Base-by-base conservation (phyloP, 2,888 invertebrate species). In the Cryptus viduatorius region DNA sequence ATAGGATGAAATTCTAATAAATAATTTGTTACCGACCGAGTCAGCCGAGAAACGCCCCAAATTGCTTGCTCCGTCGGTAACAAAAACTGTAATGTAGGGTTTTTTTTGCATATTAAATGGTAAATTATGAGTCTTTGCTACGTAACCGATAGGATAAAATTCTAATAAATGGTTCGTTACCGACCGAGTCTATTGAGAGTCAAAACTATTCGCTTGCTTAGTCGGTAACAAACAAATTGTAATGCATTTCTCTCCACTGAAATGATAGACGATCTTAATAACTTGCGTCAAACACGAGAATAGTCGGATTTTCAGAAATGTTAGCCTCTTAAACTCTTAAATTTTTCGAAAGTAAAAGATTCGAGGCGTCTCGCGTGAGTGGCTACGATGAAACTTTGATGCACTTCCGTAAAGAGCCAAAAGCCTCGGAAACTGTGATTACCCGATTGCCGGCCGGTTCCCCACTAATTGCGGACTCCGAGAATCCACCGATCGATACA, bases 391-490 rank as follows among this genome's bases (percentile, higher is more conserved):
- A 53, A 81, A 59, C 31, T 76, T 76, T 4, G 76, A 53, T 61
- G n/a, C 61, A 16, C 29, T 71, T 69, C 12, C 10, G 5, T 53
- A 56, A 81, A 81, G 69, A 64, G 71, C 50, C 48, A 61, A 37
- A 72, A 42, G 19, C 46, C 44, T 68, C 14, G 8, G 53, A 46
- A 53, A 48, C 78, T 68, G 29, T 48, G 61, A 82, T 78, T 73
- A 78, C 67, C 65, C 31, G 29, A 78, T 72, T 48, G 78, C 46
- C 61, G 48, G 56, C 46, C 46, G 48, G 46, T 53, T 67, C 48
- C 37, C 68, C 73, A 48, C 59, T 80, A 73, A 80, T 80, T 80
- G 67, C 29, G 5, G 48, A 42, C 73, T 19, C 19, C 12, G 59
- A 2, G 42, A 42, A 64, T 71, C 12, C 46, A 4, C 3, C 53